Base-by-base conservation (phyloP, 1,140 invertebrate species). In the Anastatus disparis region DNA sequence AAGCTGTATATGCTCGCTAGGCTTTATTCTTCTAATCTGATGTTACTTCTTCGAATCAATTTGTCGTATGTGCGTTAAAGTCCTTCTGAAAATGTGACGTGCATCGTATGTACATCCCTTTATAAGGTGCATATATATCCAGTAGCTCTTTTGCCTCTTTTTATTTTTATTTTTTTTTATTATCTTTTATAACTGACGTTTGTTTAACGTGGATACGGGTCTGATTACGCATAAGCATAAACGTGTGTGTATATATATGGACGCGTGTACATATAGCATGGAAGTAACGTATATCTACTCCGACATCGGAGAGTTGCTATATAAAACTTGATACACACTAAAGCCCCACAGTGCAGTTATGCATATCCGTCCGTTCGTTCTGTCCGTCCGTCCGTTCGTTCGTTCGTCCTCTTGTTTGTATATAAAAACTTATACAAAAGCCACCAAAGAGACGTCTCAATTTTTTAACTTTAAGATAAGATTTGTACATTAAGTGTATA, bases 211-310 rank as follows among this genome's bases (percentile, higher is more conserved):
- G 79, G 74, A 77, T 80, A 74, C 75, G 81, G 80, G 70, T 82
- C 81, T 81, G 81, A 81, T 84, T 84, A 83, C 82, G 79, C 78
- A 76, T 75, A 80, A 81, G 74, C n/a, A 78, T 20, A n/a, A 46
- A n/a, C 20, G 6, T 46, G 20, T 46, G 20, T n/a, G 15, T 46
- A 46, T 46, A 15, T 46, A 46, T 46, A 4, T 55, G 38, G 10
- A 42, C n/a, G 64, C 26, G 3, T 15, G 10, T 22, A 35, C 22
- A 29, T 22, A 55, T n/a, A n/a, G n/a, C n/a, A n/a, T n/a, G n/a
- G n/a, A n/a, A n/a, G n/a, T n/a, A n/a, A n/a, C n/a, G n/a, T n/a
- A n/a, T n/a, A n/a, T n/a, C n/a, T n/a, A n/a, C n/a, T n/a, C n/a
- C n/a, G n/a, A n/a, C n/a, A n/a, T n/a, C n/a, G n/a, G n/a, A n/a